Evolutionary conservation across 2,113 vertebrate species (phyloP), one percentile per base, ranked within the genome.

Genomic region (Coregonus clupeaformis): DNA sequence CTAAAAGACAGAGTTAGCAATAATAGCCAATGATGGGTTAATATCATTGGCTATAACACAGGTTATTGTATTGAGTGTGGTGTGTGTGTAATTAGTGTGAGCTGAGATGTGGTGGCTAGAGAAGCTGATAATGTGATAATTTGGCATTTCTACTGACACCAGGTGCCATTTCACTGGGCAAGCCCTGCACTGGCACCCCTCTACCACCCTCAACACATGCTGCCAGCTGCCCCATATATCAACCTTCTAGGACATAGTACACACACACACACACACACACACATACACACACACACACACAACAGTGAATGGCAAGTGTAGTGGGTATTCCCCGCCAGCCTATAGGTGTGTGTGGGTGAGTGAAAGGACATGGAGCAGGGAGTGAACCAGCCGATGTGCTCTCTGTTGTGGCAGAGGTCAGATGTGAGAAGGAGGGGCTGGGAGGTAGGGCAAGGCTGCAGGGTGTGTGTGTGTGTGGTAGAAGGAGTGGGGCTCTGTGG

Each of bases 91-190:
- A 16, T 52, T 14, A 18, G 49, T 52, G 49, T 52, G 16, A 52
- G 16, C 5, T 52, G 3, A 52, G 14, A 14, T 14, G 49, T 42
- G 36, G 36, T 42, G 36, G 9, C 36, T 3, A 42, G 36, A 42
- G 36, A 42, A 42, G 9, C 36, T 42, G 36, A 42, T 42, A 9
- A 42, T 42, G 49, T 18, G 49, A 16, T 14, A 3, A 52, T 52
- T 3, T 16, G 13, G 6, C 57, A 60, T 14, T 47, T 9, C 6
- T 55, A 18, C 13, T 47, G 60, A 25, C 49, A 70, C 25, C 47
- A 76, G 78, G 55, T 81, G 78, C 59, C 52, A 6, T 73, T 57
- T 71, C 68, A 65, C 7, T 82, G 22, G 47, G 45, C 24, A 65
- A 13, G n/a, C 76, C 30, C 69, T 18, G 18, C 20, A 5, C 27